Evolutionary conservation across 30 jellyfish, hydroid and myxozoan species (phyloP), one percentile per base, ranked within the genome.

Genomic region (Chrysaora quinquecirrha): DNA sequence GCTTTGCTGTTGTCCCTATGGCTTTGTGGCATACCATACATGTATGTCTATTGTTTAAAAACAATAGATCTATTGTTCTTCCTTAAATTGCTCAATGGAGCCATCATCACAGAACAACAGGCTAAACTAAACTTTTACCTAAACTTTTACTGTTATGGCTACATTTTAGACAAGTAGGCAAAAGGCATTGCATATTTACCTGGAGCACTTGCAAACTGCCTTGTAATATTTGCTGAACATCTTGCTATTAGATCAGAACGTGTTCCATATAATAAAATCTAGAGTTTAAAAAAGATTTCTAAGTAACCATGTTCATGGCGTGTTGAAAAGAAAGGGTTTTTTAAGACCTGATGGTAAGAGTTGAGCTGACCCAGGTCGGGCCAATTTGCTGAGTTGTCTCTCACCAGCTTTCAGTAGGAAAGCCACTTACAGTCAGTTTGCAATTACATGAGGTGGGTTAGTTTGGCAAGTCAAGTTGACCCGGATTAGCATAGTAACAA

Each of bases 181-280:
- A 43, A 16, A 43, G 58, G 16, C 58, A 9, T 14, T 3, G 54
- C 54, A 38, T 38, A 3, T 1, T 2, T 49, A 82, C 92, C 92
- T 31, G 92, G 92, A 1, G 43, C 85, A 67, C 80, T 48, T 30
- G 92, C 68, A 30, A 48, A 82, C 33, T 33, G 35, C 46, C 85
- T 50, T 29, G 74, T 30, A 19, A 64, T 29, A 34, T 14, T 38
- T 24, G 80, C 35, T 30, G 75, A 29, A 27, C 62, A 67, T 30
- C 82, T 71, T 30, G 72, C 72, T 6, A 62, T 35, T 47, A 56
- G 32, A 70, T 68, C 70, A 34, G 80, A 34, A 0, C 52, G 60
- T 73, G 49, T 28, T 12, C 92, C 85, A 70, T 69, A 34, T 7
- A 28, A 75, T 14, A 68, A 22, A 47, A 38, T 48, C 92, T 82